phyloP scores from a whole-genome alignment of 2,888 invertebrate genomes.

The Anthrax anthrax region DNA sequence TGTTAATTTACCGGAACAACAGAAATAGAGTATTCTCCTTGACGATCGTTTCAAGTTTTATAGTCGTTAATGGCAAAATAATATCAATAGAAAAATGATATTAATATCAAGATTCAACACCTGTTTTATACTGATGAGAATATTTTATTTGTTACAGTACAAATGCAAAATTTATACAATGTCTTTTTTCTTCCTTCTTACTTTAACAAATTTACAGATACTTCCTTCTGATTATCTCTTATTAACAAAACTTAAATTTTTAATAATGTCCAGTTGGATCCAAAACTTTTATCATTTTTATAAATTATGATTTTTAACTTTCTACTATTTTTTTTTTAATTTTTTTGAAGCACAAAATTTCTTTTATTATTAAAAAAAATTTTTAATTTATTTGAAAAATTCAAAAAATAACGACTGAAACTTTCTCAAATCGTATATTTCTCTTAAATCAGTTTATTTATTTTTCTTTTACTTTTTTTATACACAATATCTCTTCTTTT shows the following conservation, averaged over 20 bases:
- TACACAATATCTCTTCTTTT: conserved; percentile 4
- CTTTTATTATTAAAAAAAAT: too few relatives aligned
- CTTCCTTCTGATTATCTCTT: too few relatives aligned
- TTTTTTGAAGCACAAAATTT: too few relatives aligned
- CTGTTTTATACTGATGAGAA: too few relatives aligned
- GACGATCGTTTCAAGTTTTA: neutral
- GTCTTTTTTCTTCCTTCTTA: neutral
- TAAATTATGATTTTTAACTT: too few relatives aligned
- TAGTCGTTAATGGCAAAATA: neutral
- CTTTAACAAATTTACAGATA: too few relatives aligned
- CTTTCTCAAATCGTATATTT: neutral
- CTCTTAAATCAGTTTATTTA: conserved; percentile 1
- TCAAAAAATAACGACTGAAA: neutral
- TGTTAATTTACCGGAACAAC: too few relatives aligned
- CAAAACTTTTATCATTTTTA: conserved; percentile 24
- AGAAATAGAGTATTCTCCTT: neutral
- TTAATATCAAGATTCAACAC: too few relatives aligned
- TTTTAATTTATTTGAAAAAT: neutral
- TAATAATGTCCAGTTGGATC: conserved; percentile 34
- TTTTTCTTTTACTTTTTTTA: conserved; percentile 1
- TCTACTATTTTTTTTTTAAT: too few relatives aligned
- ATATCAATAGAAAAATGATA: neutral
- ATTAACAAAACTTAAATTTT: too few relatives aligned
- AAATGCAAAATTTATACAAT: too few relatives aligned
- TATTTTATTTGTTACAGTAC: too few relatives aligned